Evolutionary conservation across 92 coral and sea anemone species (phyloP).

Genomic region (Heliopora coerulea): DNA sequence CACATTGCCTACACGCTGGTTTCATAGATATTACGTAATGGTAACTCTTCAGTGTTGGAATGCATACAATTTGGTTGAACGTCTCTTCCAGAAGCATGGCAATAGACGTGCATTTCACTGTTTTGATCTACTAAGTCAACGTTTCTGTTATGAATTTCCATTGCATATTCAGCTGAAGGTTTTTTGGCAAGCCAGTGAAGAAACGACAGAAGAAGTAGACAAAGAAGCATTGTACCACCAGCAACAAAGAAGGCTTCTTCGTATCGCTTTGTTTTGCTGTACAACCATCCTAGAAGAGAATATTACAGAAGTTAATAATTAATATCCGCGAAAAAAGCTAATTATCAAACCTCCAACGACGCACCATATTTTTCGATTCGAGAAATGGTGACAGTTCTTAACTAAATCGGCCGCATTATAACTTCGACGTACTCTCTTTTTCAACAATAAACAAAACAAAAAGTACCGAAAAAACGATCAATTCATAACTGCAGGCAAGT

Average conservation of each 20-base stretch:
- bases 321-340: too few relatives aligned
- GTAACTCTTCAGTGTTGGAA: background rate
- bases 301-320: too few relatives aligned
- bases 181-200: conserved; percentile 20
- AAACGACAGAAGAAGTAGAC: conserved; percentile 3
- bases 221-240: conserved; percentile 70
- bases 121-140: background rate
- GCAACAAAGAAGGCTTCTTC: conserved; percentile 81
- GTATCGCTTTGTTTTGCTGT: conserved; percentile 41
- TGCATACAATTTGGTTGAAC: background rate
- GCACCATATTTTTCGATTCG: too few relatives aligned
- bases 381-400: too few relatives aligned
- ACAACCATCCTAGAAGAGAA: conserved; percentile 28
- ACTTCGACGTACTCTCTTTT: too few relatives aligned
- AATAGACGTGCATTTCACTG: conserved; percentile 4
- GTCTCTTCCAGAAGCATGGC: background rate
- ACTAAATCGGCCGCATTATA: too few relatives aligned
- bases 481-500: too few relatives aligned
- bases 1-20: background rate
- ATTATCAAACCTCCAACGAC: too few relatives aligned
- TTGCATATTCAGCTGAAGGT: background rate
- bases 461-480: too few relatives aligned
- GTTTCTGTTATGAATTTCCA: background rate
- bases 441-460: too few relatives aligned
- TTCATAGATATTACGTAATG: background rate